Percentiles rank a stretch among this genome's conserved stretches.
phyloP scores from a whole-genome alignment of 2,113 vertebrate species.

The Syngnathus scovelli region DNA sequence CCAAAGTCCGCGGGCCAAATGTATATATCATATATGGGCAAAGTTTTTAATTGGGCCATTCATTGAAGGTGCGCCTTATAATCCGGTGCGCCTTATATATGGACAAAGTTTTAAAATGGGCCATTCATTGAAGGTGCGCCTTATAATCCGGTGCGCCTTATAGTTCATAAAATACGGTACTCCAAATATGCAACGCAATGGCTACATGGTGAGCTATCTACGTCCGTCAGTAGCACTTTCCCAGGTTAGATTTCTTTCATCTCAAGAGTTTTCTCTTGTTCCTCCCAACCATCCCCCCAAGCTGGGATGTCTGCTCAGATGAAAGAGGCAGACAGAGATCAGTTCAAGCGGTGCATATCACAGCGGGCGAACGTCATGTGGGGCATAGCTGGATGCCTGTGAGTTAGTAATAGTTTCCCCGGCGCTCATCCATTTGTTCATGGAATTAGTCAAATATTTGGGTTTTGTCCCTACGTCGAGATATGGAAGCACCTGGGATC shows the following conservation, averaged over 20 bases:
- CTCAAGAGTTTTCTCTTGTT: slow-evolving; percentile 14
- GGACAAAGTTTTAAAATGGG: too few relatives aligned
- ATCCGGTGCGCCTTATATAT: too few relatives aligned
- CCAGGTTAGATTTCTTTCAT: slow-evolving; percentile 36
- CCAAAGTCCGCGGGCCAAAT: too few relatives aligned
- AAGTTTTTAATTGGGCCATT: too few relatives aligned
- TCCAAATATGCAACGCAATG: too few relatives aligned
- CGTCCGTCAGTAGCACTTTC: slow-evolving; percentile 25
- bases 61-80: too few relatives aligned
- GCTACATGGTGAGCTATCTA: too few relatives aligned
- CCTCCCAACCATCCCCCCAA: background rate
- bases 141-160: too few relatives aligned
- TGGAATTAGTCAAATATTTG: background rate
- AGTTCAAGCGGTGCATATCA: slow-evolving; percentile 38
- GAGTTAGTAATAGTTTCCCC: slow-evolving; percentile 8
- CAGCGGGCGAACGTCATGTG: slow-evolving; percentile 34
- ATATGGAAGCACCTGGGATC: background rate
- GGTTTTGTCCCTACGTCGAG: background rate
- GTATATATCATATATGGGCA: too few relatives aligned
- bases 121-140: too few relatives aligned
- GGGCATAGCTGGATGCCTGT: slow-evolving; percentile 31
- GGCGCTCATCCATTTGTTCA: slow-evolving; percentile 8
- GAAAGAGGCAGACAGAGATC: slow-evolving; percentile 38
- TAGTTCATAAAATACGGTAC: too few relatives aligned
- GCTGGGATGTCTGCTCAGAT: slow-evolving; percentile 42